Conservation (phyloP, 2,888 invertebrate species). For the Tachystola acroxantha region DNA sequence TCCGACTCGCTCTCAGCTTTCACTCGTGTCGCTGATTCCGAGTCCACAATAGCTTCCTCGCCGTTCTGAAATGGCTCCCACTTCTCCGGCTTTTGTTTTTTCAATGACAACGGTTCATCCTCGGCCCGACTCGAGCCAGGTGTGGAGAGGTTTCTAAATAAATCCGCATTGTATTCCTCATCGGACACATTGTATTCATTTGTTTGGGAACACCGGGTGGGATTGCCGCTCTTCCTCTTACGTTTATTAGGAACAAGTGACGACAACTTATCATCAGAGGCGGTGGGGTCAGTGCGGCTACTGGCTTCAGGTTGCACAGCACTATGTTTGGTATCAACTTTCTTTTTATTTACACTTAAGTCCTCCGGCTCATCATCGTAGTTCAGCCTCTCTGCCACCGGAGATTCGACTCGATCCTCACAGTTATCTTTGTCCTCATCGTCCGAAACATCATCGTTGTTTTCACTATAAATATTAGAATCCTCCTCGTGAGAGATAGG, state of each 20-base stretch:
- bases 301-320: conserved; percentile 45
- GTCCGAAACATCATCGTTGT: conserved; percentile 53
- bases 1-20: conserved; percentile 75
- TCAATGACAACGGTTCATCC: conserved; percentile 66
- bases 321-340: conserved; percentile 77
- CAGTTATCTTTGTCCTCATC: conserved; percentile 49
- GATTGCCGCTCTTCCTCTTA: conserved; percentile 90
- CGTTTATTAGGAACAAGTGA: conserved; percentile 80
- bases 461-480: conserved; percentile 58
- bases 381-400: conserved; percentile 51
- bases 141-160: conserved; percentile 64
- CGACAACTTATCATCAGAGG: conserved; percentile 64
- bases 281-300: conserved; percentile 49
- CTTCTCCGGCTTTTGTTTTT: conserved; percentile 67
- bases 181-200: conserved; percentile 70
- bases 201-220: conserved; percentile 83
- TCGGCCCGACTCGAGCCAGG: conserved; percentile 57
- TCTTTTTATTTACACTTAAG: conserved; percentile 82
- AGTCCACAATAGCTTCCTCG: conserved; percentile 57
- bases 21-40: conserved; percentile 58
- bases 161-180: conserved; percentile 64
- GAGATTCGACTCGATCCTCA: conserved; percentile 34
- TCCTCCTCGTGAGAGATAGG: conserved; percentile 44
- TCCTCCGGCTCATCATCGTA: conserved; percentile 82
- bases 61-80: conserved; percentile 69